These are phyloP conservation scores for Tetranychus truncatus DNA, from an alignment of 2,888 invertebrate genomes.

Conservation along the genomic window DNA sequence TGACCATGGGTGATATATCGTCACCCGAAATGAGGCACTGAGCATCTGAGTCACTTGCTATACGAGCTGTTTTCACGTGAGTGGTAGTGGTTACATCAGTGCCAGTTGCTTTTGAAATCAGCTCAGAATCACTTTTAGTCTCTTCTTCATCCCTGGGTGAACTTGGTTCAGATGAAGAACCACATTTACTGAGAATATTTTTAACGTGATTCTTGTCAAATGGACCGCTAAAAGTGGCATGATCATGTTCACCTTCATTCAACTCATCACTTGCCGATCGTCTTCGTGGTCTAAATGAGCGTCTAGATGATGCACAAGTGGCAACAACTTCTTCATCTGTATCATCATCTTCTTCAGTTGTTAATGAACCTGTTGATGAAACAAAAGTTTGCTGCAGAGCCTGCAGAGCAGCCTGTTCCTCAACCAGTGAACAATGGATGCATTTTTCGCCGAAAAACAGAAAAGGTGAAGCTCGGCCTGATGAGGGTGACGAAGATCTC, in stretches of 20 bases:
- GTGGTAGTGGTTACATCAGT: background rate
- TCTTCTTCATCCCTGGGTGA: background rate
- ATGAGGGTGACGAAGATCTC: constrained; percentile 12
- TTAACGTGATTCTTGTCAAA: background rate
- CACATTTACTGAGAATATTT: background rate
- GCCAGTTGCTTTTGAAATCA: background rate
- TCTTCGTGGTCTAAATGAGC: background rate
- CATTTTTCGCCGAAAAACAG: background rate
- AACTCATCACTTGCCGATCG: background rate
- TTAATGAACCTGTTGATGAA: background rate
- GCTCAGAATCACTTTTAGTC: background rate
- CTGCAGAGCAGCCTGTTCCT: background rate
- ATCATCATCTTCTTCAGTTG: background rate
- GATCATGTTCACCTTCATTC: background rate
- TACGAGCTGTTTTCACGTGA: background rate
- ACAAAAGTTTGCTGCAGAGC: background rate
- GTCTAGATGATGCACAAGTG: background rate
- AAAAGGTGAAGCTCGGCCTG: background rate
- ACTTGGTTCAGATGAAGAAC: background rate
- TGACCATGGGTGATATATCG: background rate
- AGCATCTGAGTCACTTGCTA: constrained; percentile 11
- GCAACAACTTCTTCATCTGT: background rate
- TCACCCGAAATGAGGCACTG: constrained; percentile 6
- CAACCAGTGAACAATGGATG: background rate
- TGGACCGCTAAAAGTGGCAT: background rate